phyloP scores from a whole-genome alignment of 1,140 invertebrate species.

The Acromyrmex heyeri region DNA sequence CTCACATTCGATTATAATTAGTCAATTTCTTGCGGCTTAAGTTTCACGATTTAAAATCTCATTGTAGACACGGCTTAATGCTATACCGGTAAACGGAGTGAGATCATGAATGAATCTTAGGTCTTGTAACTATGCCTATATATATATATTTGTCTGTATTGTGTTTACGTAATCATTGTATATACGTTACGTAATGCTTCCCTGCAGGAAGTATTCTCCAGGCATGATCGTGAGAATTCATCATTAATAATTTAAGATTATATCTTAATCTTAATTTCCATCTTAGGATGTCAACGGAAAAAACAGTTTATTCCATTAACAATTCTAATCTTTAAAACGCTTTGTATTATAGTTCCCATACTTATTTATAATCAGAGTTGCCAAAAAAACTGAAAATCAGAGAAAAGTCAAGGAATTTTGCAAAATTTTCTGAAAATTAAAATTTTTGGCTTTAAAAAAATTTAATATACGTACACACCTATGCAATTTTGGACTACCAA shows the following conservation, averaged over 20 bases:
- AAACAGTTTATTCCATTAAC: neutral
- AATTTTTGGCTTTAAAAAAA: too few relatives aligned
- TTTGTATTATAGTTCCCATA: neutral
- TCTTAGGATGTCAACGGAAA: neutral
- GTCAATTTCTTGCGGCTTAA: too few relatives aligned
- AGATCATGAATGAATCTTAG: constrained; percentile 17
- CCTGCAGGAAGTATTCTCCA: neutral
- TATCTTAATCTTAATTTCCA: neutral
- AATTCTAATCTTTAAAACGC: neutral
- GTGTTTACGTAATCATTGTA: neutral
- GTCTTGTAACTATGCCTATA: neutral
- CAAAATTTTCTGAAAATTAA: too few relatives aligned
- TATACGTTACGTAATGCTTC: constrained; percentile 10
- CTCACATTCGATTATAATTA: too few relatives aligned
- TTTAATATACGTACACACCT: too few relatives aligned
- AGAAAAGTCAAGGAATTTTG: too few relatives aligned
- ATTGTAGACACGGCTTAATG: neutral
- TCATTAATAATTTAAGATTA: neutral
- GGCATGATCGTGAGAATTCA: neutral
- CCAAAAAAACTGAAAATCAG: too few relatives aligned
- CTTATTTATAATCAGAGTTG: neutral
- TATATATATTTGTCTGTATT: neutral
- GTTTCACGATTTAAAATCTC: too few relatives aligned
- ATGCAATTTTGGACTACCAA: too few relatives aligned
- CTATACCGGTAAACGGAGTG: neutral